These are phyloP conservation scores for Plagodis dolabraria DNA, from an alignment of 2,888 invertebrate genomes.

Conservation along the genomic window DNA sequence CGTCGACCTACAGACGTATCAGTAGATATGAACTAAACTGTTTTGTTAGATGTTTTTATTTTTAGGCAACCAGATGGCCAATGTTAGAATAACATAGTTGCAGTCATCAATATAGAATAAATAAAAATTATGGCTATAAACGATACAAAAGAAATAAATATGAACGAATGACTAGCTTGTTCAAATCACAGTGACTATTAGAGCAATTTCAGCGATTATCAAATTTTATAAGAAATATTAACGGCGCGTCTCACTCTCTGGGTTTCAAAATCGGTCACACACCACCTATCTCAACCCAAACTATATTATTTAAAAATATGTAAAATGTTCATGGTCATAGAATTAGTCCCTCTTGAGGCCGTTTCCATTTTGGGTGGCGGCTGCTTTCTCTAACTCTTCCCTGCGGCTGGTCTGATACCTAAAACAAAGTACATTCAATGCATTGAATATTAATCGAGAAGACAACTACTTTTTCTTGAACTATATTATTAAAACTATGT, in stretches of 20 bases:
- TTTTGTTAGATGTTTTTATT: conserved; percentile 46
- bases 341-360: conserved; percentile 86
- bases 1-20: conserved; percentile 38
- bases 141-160: conserved; percentile 15
- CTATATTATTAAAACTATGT: too few relatives aligned
- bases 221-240: conserved; percentile 9
- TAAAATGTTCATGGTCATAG: conserved; percentile 29
- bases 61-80: conserved; percentile 44
- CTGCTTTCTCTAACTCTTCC: conserved; percentile 74
- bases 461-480: too few relatives aligned
- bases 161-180: conserved; percentile 35
- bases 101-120: conserved; percentile 31
- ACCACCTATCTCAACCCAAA: conserved; percentile 9
- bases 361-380: conserved; percentile 83
- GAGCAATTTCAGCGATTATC: conserved; percentile 11
- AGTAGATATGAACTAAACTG: conserved; percentile 43
- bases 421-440: conserved; percentile 8
- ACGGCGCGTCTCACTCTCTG: conserved; percentile 32
- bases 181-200: conserved; percentile 32
- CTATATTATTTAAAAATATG: conserved; percentile 13
- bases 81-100: conserved; percentile 40
- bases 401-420: conserved; percentile 85
- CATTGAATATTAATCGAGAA: not conserved
- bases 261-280: conserved; percentile 30
- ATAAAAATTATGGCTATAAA: conserved; percentile 16